A percentile compares a stretch with the other conserved stretches of the same genome.
Conservation (phyloP, 2,888 invertebrate genomes). For the Choristoneura rosaceana region DNA sequence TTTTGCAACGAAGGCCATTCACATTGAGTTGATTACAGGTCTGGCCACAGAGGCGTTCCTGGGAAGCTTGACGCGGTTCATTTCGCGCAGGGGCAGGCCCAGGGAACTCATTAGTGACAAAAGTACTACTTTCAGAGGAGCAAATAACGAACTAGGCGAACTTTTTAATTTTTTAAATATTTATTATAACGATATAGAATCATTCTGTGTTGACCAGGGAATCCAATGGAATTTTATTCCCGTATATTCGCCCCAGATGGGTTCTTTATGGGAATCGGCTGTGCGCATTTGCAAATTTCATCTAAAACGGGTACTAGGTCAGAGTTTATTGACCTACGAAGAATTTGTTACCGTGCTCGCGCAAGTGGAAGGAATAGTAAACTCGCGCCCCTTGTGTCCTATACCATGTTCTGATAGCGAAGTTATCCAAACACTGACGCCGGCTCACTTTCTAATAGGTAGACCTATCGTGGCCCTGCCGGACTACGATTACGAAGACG, state of each 20-base stretch:
- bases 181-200: not conserved
- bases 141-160: not conserved
- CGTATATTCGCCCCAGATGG: not conserved
- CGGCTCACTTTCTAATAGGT: not conserved
- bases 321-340: conserved; percentile 5
- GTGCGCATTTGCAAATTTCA: conserved; percentile 25
- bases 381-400: conserved; percentile 7
- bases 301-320: conserved; percentile 27
- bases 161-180: not conserved
- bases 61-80: not conserved
- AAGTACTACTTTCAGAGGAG: not conserved
- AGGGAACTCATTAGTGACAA: not conserved
- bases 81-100: not conserved
- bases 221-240: not conserved
- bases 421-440: not conserved
- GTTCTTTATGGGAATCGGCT: not conserved
- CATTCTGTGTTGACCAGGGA: not conserved
- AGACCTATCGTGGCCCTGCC: not conserved
- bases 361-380: conserved; percentile 18
- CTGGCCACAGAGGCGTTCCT: not conserved
- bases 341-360: not conserved
- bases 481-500: not conserved
- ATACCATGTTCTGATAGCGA: conserved; percentile 10
- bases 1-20: not conserved
- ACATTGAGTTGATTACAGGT: not conserved